Evolutionary conservation across 2,113 vertebrate species (phyloP), one percentile per base, ranked within the genome.

Genomic region (Rutilus rutilus): DNA sequence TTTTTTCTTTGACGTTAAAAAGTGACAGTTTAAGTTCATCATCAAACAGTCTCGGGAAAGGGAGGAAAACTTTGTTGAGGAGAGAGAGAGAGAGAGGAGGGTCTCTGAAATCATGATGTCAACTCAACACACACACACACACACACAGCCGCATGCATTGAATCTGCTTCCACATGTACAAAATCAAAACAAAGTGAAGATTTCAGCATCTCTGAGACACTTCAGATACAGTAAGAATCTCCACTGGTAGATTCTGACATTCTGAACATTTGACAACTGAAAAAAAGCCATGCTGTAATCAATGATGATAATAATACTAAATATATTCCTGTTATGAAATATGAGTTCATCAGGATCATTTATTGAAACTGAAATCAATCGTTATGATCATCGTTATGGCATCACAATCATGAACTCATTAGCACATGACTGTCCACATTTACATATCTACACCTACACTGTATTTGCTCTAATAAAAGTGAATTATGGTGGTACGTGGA

Each of bases 91-190:
- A n/a, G n/a, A 64, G 25, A 82, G 87, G 89, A 86, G 90, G 39
- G 74, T 88, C 82, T 77, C 87, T 86, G 82, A 90, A 92, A 87
- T 71, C 85, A 75, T 57, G 47, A 57, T 78, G 83, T 86, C 79
- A 71, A 54, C 83, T 86, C 0, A 47, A 52, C 15, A 17, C 15
- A 17, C 50, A 52, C 50, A 52, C 50, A 17, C 50, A 52, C 50
- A 52, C 50, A 52, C 50, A 17, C 4, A 33, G 3, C 33, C 0
- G 17, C 76, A 65, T 82, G 30, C 12, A 57, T n/a, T 45, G 80
- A 82, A 76, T 67, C 60, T 30, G 33, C 30, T 82, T 82, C 62
- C 42, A 78, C 6, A 59, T 42, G 30, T 36, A 33, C n/a, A 86
- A 73, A 67, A 47, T 30, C 36, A 73, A 73, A 45, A n/a, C n/a